These are phyloP conservation scores for Ascaphus truei DNA, from an alignment of 2,113 vertebrate genomes.

Conservation along the genomic window DNA sequence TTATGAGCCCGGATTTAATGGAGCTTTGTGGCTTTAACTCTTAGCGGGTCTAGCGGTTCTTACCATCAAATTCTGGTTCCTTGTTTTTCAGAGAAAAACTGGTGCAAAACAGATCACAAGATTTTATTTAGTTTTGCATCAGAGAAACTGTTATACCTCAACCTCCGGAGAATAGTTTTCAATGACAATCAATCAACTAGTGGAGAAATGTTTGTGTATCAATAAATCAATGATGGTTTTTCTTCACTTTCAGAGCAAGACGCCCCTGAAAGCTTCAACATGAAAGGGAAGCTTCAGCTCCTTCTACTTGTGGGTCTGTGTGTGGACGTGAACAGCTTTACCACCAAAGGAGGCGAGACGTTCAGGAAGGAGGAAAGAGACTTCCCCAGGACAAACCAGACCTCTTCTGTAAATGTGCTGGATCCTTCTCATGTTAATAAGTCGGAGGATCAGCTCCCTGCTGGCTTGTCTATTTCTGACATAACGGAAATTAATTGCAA, in stretches of 20 bases:
- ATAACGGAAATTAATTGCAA: slow-evolving; percentile 73
- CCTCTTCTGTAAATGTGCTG: neutral
- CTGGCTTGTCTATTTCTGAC: slow-evolving; percentile 49
- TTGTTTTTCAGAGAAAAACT: no score
- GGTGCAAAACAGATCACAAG: no score
- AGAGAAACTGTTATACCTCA: no score
- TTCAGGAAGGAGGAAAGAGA: neutral
- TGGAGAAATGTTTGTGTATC: neutral
- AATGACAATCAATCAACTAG: neutral
- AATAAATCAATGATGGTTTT: no score
- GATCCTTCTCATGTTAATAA: slow-evolving; percentile 4
- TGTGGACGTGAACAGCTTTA: slow-evolving; percentile 9
- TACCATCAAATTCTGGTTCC: no score
- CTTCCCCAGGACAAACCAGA: slow-evolving; percentile 6
- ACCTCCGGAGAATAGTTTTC: no score
- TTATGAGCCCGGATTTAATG: no score
- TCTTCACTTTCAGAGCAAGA: neutral
- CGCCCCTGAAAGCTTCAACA: neutral
- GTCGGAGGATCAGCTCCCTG: neutral
- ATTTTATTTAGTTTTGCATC: no score
- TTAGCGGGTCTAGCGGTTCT: no score
- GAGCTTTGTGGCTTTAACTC: no score
- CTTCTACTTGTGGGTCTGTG: slow-evolving; percentile 36
- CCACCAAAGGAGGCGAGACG: neutral
- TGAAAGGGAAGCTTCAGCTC: neutral